Conservation (phyloP, 2,113 vertebrate species). For the Chaetura pelagica region DNA sequence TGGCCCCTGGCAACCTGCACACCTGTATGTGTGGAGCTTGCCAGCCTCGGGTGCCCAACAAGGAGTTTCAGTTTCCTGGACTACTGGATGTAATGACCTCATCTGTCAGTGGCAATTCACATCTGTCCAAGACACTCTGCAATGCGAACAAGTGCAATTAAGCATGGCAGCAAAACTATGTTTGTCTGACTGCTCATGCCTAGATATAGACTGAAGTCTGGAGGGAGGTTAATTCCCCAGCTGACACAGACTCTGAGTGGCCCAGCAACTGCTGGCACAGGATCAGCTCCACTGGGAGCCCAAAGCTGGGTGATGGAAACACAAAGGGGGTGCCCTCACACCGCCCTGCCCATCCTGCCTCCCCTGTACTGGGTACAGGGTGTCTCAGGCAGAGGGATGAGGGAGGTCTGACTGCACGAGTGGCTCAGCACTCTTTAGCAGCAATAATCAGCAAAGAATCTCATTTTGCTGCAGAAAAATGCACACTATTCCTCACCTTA, state of each 20-base stretch:
- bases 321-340: background rate
- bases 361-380: background rate
- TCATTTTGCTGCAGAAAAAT: background rate
- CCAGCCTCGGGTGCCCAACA: background rate
- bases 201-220: constrained; percentile 1
- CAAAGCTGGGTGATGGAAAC: background rate
- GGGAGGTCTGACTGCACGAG: background rate
- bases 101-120: background rate
- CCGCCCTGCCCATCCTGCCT: background rate
- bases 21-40: too few species aligned
- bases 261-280: background rate
- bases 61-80: background rate
- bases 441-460: background rate
- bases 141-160: background rate
- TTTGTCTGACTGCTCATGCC: background rate
- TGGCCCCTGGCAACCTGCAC: too few species aligned
- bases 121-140: background rate
- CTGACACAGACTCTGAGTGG: background rate
- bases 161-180: background rate
- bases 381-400: background rate
- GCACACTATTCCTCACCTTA: background rate
- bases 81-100: background rate
- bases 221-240: background rate
- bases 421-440: background rate
- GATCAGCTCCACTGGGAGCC: background rate